These are phyloP conservation scores for Leptarthrus brevirostris DNA, from an alignment of 2,888 invertebrate species.

Conservation along the genomic window DNA sequence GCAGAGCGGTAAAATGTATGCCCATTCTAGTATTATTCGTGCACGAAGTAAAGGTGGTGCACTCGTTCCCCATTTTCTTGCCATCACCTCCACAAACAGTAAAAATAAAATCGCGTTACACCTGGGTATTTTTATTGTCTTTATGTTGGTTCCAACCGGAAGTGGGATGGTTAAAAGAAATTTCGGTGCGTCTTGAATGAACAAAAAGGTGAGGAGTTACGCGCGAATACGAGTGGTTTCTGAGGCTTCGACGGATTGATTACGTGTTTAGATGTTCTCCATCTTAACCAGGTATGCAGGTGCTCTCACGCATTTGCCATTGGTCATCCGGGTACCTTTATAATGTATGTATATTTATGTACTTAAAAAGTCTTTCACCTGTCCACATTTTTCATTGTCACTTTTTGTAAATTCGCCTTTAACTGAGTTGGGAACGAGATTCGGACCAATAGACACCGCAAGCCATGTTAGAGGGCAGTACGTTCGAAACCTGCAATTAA, in stretches of 20 bases:
- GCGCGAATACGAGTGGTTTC: background rate
- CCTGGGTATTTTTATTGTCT: conserved; percentile 24
- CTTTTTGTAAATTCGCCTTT: background rate
- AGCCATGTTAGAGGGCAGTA: conserved; percentile 5
- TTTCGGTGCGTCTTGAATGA: background rate
- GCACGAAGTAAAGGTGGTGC: background rate
- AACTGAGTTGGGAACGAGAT: background rate
- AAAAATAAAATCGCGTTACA: conserved; percentile 27
- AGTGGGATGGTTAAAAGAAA: conserved; percentile 17
- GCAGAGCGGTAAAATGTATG: conserved; percentile 9
- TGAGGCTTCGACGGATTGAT: background rate
- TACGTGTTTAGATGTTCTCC: conserved; percentile 3
- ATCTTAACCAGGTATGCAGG: conserved; percentile 5
- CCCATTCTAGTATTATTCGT: background rate
- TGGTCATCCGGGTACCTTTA: background rate
- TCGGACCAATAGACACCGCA: conserved; percentile 3
- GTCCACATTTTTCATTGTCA: conserved; percentile 5
- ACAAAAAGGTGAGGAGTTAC: background rate
- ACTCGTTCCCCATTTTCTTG: background rate
- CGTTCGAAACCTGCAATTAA: conserved; percentile 1
- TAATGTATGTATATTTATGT: background rate
- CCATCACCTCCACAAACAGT: background rate
- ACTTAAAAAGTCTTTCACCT: conserved; percentile 6
- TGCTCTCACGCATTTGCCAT: background rate
- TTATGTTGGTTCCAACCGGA: background rate